phyloP scores from a whole-genome alignment of 2,797 vertebrate species.

The Benthosema pterotum region DNA sequence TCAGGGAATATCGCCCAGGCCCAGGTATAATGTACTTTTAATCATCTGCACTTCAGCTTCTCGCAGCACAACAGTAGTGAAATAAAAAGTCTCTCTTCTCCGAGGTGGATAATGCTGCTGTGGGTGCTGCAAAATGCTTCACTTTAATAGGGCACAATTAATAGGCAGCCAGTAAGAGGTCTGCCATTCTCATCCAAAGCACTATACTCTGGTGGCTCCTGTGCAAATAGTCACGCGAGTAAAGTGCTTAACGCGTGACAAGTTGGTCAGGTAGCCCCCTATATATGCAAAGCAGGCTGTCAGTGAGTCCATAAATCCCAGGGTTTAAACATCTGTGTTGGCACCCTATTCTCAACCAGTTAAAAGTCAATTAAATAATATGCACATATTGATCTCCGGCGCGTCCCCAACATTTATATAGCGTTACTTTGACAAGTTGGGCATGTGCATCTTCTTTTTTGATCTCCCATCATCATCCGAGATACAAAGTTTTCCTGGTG shows the following conservation, averaged over 20 bases:
- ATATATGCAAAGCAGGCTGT: conserved; percentile 11
- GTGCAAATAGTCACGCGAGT: conserved; percentile 17
- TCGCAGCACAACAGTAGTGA: conserved; percentile 64
- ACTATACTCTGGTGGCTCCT: conserved; percentile 15
- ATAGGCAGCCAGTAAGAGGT: conserved; percentile 54
- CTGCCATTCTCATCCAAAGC: conserved; percentile 24
- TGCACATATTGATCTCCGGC: conserved; percentile 49
- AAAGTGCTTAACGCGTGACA: conserved; percentile 3
- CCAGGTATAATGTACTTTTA: conserved; percentile 99
- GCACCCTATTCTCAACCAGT: conserved; percentile 39
- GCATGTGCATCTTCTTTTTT: conserved; percentile 42
- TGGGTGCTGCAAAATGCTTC: conserved; percentile 59
- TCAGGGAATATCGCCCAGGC: conserved; percentile 92
- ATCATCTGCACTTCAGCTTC: conserved; percentile 94
- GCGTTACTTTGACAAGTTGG: conserved; percentile 30
- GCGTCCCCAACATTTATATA: conserved; percentile 25
- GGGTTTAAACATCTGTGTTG: conserved; percentile 26
- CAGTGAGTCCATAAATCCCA: conserved; percentile 34
- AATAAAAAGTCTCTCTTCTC: conserved; percentile 60
- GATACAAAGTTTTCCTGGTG: conserved; percentile 71
- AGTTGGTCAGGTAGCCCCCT: conserved; percentile 25
- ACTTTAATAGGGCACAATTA: conserved; percentile 66
- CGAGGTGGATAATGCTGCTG: conserved; percentile 70
- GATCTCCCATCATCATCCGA: conserved; percentile 65
- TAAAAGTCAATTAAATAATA: conserved; percentile 49